These are phyloP conservation scores for Axinella damicornis DNA, from an alignment of 37 sponge, comb jelly and placozoan species.

Conservation along the genomic window DNA sequence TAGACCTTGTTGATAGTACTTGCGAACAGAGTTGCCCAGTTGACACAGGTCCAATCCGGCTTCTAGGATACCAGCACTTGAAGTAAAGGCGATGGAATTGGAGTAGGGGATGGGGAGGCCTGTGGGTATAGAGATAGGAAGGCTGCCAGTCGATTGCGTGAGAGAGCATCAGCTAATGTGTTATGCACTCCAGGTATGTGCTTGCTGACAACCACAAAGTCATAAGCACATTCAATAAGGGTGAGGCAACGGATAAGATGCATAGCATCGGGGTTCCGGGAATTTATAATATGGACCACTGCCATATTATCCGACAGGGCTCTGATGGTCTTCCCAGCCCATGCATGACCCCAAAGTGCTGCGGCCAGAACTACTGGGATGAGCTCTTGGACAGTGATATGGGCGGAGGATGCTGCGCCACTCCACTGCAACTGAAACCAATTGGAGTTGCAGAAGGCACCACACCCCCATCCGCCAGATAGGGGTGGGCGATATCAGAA, in stretches of 20 bases:
- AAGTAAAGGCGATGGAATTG: not conserved
- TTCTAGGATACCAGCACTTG: slow-evolving; percentile 2
- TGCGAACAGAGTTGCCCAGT: slow-evolving; percentile 23
- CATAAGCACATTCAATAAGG: not conserved
- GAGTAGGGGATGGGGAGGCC: not conserved
- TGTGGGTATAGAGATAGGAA: slow-evolving; percentile 6
- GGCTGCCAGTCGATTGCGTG: slow-evolving; percentile 8
- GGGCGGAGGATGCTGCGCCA: not conserved
- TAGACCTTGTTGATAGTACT: not conserved
- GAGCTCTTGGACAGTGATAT: slow-evolving; percentile 14
- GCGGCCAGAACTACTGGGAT: slow-evolving; percentile 22
- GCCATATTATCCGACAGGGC: not conserved
- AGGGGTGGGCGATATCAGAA: no score
- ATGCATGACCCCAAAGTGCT: slow-evolving; percentile 1
- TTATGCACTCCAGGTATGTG: slow-evolving; percentile 1
- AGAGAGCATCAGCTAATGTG: slow-evolving; percentile 38
- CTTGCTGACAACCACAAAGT: not conserved
- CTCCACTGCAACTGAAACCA: slow-evolving; percentile 12
- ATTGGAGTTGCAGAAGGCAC: not conserved
- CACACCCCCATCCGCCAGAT: slow-evolving; percentile 23
- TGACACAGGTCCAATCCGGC: slow-evolving; percentile 29
- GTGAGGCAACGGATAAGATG: not conserved
- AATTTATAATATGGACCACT: not conserved
- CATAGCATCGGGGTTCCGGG: not conserved
- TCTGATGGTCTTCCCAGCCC: not conserved